These are phyloP conservation scores for Chaunax sp. DNA, from an alignment of 2,797 vertebrate species.

Conservation along the genomic window DNA sequence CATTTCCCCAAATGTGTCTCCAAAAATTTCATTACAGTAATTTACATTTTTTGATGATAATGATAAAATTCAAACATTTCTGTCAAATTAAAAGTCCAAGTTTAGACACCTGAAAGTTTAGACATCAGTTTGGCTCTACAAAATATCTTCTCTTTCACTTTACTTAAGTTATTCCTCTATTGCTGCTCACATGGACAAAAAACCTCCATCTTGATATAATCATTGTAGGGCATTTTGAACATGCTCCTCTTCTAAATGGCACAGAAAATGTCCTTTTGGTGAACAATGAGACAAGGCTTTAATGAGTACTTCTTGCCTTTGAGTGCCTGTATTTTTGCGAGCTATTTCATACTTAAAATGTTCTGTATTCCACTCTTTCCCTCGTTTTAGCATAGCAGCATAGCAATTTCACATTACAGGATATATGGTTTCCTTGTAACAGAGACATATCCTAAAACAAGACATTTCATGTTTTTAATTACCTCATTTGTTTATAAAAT, in stretches of 20 bases:
- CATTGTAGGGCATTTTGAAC: background rate
- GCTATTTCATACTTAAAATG: too few species aligned
- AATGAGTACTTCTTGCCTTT: background rate
- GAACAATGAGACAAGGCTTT: too few species aligned
- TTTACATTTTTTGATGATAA: conserved; percentile 15
- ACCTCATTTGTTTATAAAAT: background rate
- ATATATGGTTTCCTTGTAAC: background rate
- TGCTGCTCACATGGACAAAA: background rate
- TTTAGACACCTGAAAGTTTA: background rate
- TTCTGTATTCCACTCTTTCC: too few species aligned
- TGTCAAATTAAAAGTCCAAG: conserved; percentile 6
- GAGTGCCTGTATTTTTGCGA: background rate
- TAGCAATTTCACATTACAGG: background rate
- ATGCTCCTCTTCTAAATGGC: too few species aligned
- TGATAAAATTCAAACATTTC: background rate
- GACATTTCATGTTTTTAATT: conserved; percentile 7
- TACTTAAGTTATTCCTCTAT: background rate
- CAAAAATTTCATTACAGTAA: background rate
- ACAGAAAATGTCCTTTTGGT: too few species aligned
- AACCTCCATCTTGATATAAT: background rate
- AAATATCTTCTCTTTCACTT: background rate
- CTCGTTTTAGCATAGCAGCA: too few species aligned
- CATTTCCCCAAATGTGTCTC: background rate
- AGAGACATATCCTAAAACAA: background rate
- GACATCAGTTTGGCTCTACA: background rate